Evolutionary conservation across 2,113 vertebrate species (phyloP), one percentile per base, ranked within the genome.

Genomic region (Cyprinodon tularosa): DNA sequence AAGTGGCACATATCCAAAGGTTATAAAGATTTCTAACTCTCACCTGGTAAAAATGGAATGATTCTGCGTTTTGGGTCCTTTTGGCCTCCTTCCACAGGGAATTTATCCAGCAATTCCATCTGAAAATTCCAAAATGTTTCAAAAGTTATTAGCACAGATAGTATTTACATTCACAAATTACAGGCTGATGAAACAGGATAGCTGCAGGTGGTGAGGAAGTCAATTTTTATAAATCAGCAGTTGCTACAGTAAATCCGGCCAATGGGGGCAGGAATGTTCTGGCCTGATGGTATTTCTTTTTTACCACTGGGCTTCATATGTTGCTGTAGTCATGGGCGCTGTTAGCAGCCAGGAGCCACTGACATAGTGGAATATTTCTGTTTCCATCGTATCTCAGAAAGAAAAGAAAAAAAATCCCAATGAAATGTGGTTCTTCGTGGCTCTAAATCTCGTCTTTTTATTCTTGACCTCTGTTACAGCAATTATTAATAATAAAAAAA

Each of bases 51-150:
- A 62, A 99, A 99, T 5, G 98, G 98, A 72, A 99, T 99, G 84
- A 99, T 99, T 84, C 98, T 94, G 39, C 97, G 96, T 78, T 99
- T 99, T 0, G 98, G 98, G 82, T 99, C 98, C 91, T 99, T 99
- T 94, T 99, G 98, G 62, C 98, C 98, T 86, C 98, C 98, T 92
- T 99, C 98, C 94, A 97, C 97, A 0, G 98, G 98, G 90, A 99
- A 99, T 92, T 99, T 99, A 91, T 99, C 98, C 95, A 99, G 91
- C 94, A 99, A 95, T 90, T 99, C 98, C 98, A 99, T 99, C 98
- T 99, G 82, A 86, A 93, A 84, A 2, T 50, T 69, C 2, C 3
- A 78, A 50, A 78, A 70, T 78, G 36, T 66, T 83, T 66, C 48
- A 12, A 83, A 61, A 68, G 20, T 50, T 53, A 71, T 59, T 40